phyloP scores from a whole-genome alignment of 2,797 vertebrate species.

The Acanthopagrus latus region DNA sequence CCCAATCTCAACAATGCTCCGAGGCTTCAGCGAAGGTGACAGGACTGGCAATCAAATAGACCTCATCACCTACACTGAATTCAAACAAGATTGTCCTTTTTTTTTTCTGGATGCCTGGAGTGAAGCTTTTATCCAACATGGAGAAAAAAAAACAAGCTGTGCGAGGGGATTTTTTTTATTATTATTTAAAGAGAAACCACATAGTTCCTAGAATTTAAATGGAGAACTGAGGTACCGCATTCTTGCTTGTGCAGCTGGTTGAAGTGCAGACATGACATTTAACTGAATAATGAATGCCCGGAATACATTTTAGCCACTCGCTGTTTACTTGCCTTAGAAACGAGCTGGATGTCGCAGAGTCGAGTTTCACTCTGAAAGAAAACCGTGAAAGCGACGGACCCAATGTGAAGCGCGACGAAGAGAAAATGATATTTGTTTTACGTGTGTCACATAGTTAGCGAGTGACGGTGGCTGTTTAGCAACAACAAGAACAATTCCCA shows the following conservation, averaged over 20 bases:
- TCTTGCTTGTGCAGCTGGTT: slow-evolving; percentile 6
- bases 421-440: too few species aligned
- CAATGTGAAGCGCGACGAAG: not conserved
- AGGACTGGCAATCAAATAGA: slow-evolving; percentile 63
- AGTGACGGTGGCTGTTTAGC: not conserved
- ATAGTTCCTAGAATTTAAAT: slow-evolving; percentile 22
- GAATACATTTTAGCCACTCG: slow-evolving; percentile 3
- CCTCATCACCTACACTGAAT: slow-evolving; percentile 51
- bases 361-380: slow-evolving; percentile 13
- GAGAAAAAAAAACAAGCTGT: slow-evolving; percentile 32
- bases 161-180: slow-evolving; percentile 5
- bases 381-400: not conserved
- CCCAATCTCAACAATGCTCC: slow-evolving; percentile 57
- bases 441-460: not conserved
- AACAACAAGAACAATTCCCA: too few species aligned
- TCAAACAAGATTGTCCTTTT: slow-evolving; percentile 42
- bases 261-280: slow-evolving; percentile 3
- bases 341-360: not conserved
- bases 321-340: slow-evolving; percentile 13
- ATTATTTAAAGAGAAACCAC: slow-evolving; percentile 32
- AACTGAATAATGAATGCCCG: slow-evolving; percentile 44
- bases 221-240: slow-evolving; percentile 8
- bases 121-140: slow-evolving; percentile 28
- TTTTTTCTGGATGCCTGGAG: slow-evolving; percentile 30
- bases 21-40: slow-evolving; percentile 65